Percentiles rank a stretch among this genome's conserved stretches.
phyloP scores from a whole-genome alignment of 2,797 vertebrate genomes.

The Anguilla marmorata region DNA sequence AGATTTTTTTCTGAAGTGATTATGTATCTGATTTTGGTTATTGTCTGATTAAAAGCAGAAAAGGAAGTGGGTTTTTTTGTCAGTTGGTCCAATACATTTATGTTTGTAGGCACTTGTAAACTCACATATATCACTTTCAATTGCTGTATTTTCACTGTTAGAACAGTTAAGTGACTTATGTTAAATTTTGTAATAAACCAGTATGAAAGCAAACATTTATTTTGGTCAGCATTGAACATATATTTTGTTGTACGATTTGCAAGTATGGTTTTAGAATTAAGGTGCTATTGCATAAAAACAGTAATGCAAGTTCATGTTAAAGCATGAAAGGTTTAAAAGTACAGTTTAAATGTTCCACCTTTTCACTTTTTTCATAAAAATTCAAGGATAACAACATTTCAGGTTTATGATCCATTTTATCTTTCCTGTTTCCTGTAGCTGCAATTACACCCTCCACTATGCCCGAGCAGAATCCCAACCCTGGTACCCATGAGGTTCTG shows the following conservation, averaged over 20 bases:
- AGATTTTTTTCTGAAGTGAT: conserved; percentile 55
- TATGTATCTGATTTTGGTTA: conserved; percentile 52
- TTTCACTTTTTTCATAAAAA: not conserved
- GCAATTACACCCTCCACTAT: no score
- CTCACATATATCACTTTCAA: not conserved
- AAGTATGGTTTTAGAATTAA: not conserved
- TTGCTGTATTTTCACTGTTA: not conserved
- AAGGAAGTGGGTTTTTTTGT: conserved; percentile 43
- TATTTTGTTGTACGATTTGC: not conserved
- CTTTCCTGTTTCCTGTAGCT: no score
- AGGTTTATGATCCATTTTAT: not conserved
- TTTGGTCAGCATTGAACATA: not conserved
- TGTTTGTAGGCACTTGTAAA: not conserved
- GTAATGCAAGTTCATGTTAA: not conserved
- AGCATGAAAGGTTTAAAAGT: not conserved
- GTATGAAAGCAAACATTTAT: not conserved
- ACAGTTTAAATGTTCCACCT: not conserved
- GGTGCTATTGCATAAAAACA: not conserved
- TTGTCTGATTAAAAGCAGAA: conserved; percentile 58
- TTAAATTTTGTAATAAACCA: not conserved
- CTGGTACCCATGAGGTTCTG: not conserved
- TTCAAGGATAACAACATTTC: not conserved
- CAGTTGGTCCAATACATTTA: not conserved
- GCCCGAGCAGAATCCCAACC: not conserved
- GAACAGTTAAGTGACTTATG: not conserved